These are phyloP conservation scores for Acropora yongei DNA, from an alignment of 64 coral and sea anemone genomes.

Conservation along the genomic window DNA sequence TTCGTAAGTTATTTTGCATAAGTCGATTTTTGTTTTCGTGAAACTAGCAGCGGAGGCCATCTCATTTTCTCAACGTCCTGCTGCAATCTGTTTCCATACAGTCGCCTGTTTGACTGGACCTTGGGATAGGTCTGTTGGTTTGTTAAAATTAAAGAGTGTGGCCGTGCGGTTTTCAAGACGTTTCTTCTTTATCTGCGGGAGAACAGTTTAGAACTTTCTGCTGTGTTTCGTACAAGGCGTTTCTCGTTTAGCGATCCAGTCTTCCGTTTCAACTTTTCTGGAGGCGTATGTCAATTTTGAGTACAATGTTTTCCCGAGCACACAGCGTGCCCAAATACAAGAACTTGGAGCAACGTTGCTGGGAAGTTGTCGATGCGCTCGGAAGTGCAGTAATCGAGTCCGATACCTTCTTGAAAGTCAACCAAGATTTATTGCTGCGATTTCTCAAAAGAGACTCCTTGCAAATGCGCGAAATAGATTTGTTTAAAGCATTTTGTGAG, in stretches of 20 bases:
- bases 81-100: conserved; percentile 64
- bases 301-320: conserved; percentile 51
- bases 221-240: conserved; percentile 4
- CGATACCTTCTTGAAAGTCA: conserved; percentile 38
- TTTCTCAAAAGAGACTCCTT: conserved; percentile 53
- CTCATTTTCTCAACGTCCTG: conserved; percentile 60
- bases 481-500: conserved; percentile 53
- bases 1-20: too few relatives aligned
- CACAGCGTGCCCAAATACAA: conserved; percentile 52
- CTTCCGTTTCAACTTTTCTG: conserved; percentile 58
- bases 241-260: conserved; percentile 58
- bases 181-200: conserved; percentile 69
- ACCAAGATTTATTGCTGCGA: conserved; percentile 24
- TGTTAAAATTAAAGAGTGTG: conserved; percentile 68
- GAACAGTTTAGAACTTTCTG: conserved; percentile 45
- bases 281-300: conserved; percentile 49
- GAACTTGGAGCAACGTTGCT: conserved; percentile 26
- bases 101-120: conserved; percentile 50
- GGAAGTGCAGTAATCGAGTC: conserved; percentile 12
- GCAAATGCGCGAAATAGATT: conserved; percentile 38
- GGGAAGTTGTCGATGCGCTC: conserved; percentile 64
- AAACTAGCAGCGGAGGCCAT: background rate
- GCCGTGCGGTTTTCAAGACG: conserved; percentile 49
- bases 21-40: background rate
- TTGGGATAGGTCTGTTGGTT: conserved; percentile 11